Percentiles rank a stretch among this genome's conserved stretches.
These are phyloP conservation scores for Rhinella marina DNA, from an alignment of 2,797 vertebrate species.

Conservation along the genomic window DNA sequence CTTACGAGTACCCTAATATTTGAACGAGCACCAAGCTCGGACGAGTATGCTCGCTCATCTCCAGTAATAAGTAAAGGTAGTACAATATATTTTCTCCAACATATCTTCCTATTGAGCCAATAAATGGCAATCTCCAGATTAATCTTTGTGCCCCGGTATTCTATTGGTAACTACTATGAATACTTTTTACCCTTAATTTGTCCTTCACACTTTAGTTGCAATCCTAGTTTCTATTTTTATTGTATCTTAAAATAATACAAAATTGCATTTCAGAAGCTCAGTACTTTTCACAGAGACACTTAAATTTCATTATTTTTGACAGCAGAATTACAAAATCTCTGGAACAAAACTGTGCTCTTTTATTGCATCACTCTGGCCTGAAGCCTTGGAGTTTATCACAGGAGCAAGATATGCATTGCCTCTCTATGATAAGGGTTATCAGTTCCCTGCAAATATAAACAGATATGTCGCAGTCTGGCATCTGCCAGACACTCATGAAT, in stretches of 20 bases:
- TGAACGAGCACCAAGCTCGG: no score
- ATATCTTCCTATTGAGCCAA: background rate
- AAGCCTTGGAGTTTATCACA: slow-evolving; percentile 66
- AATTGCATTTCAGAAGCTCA: slow-evolving; percentile 55
- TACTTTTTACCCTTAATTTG: slow-evolving; percentile 41
- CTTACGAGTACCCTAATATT: no score
- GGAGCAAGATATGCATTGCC: slow-evolving; percentile 66
- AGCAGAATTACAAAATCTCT: slow-evolving; percentile 58
- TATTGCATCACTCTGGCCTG: slow-evolving; percentile 65
- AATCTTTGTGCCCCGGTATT: slow-evolving; percentile 11
- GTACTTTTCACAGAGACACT: slow-evolving; percentile 55
- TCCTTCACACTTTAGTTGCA: slow-evolving; percentile 31
- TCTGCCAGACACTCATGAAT: slow-evolving; percentile 63
- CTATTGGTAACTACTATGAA: slow-evolving; percentile 21
- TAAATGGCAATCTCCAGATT: background rate
- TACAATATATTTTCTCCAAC: background rate
- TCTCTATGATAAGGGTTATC: slow-evolving; percentile 68
- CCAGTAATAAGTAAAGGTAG: background rate
- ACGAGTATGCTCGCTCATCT: background rate
- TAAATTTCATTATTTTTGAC: slow-evolving; percentile 62
- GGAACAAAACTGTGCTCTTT: slow-evolving; percentile 61
- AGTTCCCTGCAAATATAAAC: slow-evolving; percentile 64
- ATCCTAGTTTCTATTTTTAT: slow-evolving; percentile 49
- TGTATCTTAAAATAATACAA: slow-evolving; percentile 53
- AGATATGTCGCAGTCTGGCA: slow-evolving; percentile 62